These are phyloP conservation scores for Oscheius sp. DNA, from an alignment of 2,888 invertebrate genomes.

Conservation along the genomic window DNA sequence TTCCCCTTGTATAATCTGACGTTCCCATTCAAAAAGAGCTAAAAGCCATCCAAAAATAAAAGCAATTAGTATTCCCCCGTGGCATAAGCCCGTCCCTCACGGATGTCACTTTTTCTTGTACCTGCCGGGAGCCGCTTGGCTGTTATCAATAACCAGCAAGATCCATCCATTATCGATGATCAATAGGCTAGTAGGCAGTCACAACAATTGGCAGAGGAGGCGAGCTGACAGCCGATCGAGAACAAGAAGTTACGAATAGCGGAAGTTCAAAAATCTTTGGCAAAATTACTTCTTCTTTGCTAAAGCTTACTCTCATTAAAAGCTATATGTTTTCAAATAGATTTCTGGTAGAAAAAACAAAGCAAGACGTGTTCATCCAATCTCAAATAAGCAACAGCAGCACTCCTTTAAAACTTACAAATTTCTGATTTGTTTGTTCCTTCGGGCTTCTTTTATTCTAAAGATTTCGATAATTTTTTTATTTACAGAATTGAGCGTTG, in stretches of 20 bases:
- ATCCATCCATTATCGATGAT: constrained; percentile 26
- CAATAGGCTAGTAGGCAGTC: constrained; percentile 32
- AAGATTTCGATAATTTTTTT: no score
- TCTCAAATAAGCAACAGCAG: no score
- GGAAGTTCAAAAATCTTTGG: no score
- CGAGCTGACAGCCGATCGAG: constrained; percentile 17
- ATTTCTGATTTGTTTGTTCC: no score
- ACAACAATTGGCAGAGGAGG: constrained; percentile 9
- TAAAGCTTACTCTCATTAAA: no score
- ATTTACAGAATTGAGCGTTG: no score
- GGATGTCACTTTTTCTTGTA: constrained; percentile 21
- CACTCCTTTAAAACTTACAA: no score
- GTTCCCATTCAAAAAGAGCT: constrained; percentile 27
- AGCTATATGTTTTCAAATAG: not conserved
- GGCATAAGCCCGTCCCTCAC: not conserved
- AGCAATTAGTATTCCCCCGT: not conserved
- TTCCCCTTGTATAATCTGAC: constrained; percentile 26
- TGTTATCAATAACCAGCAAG: constrained; percentile 17
- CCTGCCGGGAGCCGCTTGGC: constrained; percentile 3
- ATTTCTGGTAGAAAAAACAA: not conserved
- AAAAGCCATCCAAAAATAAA: not conserved
- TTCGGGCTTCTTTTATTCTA: no score
- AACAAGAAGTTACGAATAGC: not conserved
- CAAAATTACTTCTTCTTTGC: no score
- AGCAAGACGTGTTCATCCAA: no score